Evolutionary conservation across 1,140 invertebrate genomes (phyloP), one percentile per base, ranked within the genome.

Genomic region (Triops cancriformis): DNA sequence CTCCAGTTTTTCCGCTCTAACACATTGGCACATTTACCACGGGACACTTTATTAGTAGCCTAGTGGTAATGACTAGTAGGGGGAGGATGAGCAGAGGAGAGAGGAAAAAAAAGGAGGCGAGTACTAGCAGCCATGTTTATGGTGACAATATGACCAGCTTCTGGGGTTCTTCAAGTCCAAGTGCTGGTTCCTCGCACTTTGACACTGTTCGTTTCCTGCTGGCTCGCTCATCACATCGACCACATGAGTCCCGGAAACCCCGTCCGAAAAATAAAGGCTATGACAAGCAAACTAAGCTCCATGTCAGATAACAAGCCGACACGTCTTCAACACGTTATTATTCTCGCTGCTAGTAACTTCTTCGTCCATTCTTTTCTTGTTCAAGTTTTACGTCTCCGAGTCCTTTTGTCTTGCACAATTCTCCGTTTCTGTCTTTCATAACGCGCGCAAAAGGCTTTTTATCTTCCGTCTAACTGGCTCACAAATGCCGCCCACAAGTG

Each of bases 321-420:
- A 64, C 51, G 51, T 64, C 51, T 64, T 64, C n/a, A 64, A 64
- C 51, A 64, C 51, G 51, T 64, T 64, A 64, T 64, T 64, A 18
- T 64, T 64, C 51, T 64, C 14, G 18, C 51, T 4, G n/a, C 51
- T 64, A 64, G 51, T 18, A 64, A 9, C 51, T 23, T 64, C 51
- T 64, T 0, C 10, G 14, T 64, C 23, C 23, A 64, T 64, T 64
- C 45, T 64, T 64, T 64, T 64, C 6, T 51, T 51, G 10, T 64
- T 64, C 14, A n/a, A 64, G 23, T 64, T 18, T 11, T n/a, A 23
- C 51, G 51, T 23, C 45, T n/a, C 18, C 51, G 6, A n/a, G 4
- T 64, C 23, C 51, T 64, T 23, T 64, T 64, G 14, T 23, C 23
- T 64, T 64, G 3, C 23, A 64, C 14, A 64, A 64, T 10, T 64